Conservation (phyloP, 2,888 invertebrate species). For the Eupithecia abbreviata region DNA sequence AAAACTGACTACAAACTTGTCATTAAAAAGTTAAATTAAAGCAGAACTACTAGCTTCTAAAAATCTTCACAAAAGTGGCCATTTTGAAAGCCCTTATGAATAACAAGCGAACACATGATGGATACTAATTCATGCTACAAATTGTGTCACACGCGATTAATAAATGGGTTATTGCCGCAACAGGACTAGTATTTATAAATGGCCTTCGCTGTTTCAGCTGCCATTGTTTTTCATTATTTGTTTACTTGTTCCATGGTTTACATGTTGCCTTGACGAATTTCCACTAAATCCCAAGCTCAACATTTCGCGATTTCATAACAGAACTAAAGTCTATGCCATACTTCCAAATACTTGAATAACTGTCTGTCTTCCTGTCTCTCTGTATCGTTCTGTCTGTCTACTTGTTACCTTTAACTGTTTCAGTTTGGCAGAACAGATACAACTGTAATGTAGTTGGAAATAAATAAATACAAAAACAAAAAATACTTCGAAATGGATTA, state of each 20-base stretch:
- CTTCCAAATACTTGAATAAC: not conserved
- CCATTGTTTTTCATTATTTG: constrained; percentile 18
- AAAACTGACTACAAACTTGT: too few species aligned
- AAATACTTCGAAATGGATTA: not conserved
- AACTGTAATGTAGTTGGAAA: too few species aligned
- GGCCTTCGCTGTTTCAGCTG: constrained; percentile 24
- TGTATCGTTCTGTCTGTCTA: not conserved
- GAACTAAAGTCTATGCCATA: not conserved
- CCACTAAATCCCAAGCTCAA: not conserved
- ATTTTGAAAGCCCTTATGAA: not conserved
- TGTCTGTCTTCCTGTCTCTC: not conserved
- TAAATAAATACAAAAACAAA: too few species aligned
- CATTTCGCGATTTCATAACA: not conserved
- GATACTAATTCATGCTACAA: constrained; percentile 13
- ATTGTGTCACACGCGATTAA: constrained; percentile 31
- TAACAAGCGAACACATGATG: not conserved
- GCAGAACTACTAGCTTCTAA: not conserved
- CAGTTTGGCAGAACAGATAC: too few species aligned
- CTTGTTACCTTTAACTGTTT: not conserved
- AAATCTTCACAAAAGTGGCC: not conserved
- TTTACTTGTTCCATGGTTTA: not conserved
- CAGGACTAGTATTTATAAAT: constrained; percentile 24
- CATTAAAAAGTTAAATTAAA: not conserved
- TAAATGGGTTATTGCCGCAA: constrained; percentile 33
- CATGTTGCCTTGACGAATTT: not conserved